phyloP scores from a whole-genome alignment of 2,113 vertebrate genomes.

The Daubentonia madagascariensis region DNA sequence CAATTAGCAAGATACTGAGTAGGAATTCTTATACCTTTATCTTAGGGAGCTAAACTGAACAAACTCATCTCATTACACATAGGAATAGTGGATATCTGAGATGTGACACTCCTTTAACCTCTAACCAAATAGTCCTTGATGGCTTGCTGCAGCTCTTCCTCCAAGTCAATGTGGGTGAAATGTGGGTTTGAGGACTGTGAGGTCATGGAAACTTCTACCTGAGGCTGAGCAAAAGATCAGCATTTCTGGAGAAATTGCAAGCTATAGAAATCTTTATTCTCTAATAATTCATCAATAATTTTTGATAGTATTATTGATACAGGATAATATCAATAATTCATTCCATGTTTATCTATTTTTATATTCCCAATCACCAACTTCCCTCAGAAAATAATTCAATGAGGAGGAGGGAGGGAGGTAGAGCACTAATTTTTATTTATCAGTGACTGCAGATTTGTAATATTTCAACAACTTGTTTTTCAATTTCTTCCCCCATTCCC shows the following conservation, averaged over 20 bases:
- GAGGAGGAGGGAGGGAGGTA: fast-evolving
- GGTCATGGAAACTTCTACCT: neutral
- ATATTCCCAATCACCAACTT: neutral
- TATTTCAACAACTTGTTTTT: neutral
- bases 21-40: neutral
- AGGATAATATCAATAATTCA: neutral
- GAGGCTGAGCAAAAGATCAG: neutral
- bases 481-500: neutral
- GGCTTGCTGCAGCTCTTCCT: neutral
- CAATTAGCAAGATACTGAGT: neutral
- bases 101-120: neutral
- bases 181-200: neutral
- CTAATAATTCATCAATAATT: neutral
- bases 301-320: neutral
- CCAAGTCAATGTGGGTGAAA: neutral
- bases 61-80: neutral
- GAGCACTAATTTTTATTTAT: neutral
- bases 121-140: neutral
- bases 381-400: neutral
- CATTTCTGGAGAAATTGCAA: neutral
- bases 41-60: neutral
- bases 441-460: neutral
- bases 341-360: neutral
- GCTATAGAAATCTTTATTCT: neutral
- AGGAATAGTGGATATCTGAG: neutral